phyloP scores from a whole-genome alignment of 2,797 vertebrate genomes.

The Luscinia megarhynchos region DNA sequence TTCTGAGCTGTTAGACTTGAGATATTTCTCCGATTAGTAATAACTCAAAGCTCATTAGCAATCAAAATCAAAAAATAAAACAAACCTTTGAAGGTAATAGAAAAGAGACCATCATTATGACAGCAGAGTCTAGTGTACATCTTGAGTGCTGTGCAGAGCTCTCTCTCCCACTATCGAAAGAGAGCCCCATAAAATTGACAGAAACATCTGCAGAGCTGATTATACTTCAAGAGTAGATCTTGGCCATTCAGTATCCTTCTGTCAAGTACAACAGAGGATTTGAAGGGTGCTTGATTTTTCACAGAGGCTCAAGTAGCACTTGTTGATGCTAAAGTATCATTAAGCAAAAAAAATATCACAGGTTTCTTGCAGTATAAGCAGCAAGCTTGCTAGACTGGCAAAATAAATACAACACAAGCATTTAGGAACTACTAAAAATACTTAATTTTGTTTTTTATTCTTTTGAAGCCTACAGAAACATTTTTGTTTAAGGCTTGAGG shows the following conservation, averaged over 20 bases:
- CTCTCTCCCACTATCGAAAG: not conserved
- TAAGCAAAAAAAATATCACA: not conserved
- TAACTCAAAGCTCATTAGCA: not conserved
- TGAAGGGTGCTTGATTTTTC: constrained; percentile 44
- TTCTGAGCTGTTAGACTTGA: not conserved
- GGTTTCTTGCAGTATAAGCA: not conserved
- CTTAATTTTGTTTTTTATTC: not conserved
- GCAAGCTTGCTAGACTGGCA: not conserved
- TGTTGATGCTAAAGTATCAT: constrained; percentile 5
- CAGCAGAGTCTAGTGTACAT: not conserved
- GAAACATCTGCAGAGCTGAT: constrained; percentile 19
- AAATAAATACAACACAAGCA: not conserved
- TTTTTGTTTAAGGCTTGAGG: not conserved
- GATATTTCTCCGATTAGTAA: not conserved
- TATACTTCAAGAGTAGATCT: not conserved
- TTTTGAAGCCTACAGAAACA: not conserved
- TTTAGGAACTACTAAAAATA: not conserved
- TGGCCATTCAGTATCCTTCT: not conserved
- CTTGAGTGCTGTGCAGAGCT: not conserved
- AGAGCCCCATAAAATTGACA: not conserved
- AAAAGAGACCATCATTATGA: not conserved
- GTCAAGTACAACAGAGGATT: not conserved
- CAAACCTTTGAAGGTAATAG: not conserved
- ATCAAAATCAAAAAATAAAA: not conserved
- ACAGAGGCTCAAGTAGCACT: constrained; percentile 42